Conservation (phyloP, 2,797 vertebrate genomes). For the Sebastes miniatus region DNA sequence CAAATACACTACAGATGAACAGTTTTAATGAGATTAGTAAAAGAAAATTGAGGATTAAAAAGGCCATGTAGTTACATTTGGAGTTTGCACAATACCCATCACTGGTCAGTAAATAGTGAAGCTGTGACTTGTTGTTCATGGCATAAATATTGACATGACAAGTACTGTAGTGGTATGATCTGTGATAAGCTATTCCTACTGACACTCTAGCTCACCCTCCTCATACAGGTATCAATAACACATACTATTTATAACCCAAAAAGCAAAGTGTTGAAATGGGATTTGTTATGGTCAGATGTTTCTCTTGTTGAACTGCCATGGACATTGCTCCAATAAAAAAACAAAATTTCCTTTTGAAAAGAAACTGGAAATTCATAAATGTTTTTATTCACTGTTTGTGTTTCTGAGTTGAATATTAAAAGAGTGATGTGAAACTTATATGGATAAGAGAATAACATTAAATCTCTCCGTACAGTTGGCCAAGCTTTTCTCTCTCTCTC, state of each 20-base stretch:
- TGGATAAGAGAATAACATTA: constrained; percentile 37
- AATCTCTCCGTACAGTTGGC: constrained; percentile 14
- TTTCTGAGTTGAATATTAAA: constrained; percentile 27
- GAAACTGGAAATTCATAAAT: neutral
- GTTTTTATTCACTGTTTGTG: neutral
- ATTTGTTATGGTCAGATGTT: neutral
- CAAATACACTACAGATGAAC: neutral
- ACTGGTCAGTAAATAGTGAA: neutral
- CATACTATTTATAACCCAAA: neutral
- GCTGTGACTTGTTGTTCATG: neutral
- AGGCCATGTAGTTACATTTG: neutral
- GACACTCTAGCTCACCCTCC: neutral
- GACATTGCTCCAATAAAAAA: neutral
- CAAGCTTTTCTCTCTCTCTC: constrained; percentile 5
- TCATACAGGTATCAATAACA: neutral
- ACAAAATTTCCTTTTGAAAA: neutral
- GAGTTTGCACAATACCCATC: neutral
- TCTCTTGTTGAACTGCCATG: neutral
- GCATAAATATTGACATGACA: neutral
- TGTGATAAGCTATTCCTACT: neutral
- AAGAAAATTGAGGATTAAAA: neutral
- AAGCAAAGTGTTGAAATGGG: neutral
- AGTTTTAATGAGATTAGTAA: neutral
- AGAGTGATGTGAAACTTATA: constrained; percentile 28
- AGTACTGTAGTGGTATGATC: neutral